Evolutionary conservation across 1,140 invertebrate genomes (phyloP).

Genomic region (Atta cephalotes): DNA sequence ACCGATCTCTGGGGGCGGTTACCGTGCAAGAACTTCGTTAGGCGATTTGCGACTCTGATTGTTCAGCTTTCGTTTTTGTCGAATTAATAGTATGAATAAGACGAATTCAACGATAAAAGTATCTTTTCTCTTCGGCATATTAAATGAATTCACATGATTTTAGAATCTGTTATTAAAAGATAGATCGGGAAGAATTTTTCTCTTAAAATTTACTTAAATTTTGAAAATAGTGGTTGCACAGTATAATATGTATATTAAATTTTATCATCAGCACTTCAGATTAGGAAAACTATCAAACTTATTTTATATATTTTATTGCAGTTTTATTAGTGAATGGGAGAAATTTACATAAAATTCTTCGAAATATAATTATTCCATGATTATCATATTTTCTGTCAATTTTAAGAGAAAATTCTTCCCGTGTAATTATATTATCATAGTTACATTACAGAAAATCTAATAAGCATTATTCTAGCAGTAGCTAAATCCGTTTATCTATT

Average conservation of each 20-base stretch:
- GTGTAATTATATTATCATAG: background rate
- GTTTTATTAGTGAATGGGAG: too few relatives aligned
- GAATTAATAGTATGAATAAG: slow-evolving; percentile 26
- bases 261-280: too few relatives aligned
- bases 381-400: too few relatives aligned
- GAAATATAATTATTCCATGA: too few relatives aligned
- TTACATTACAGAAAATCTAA: background rate
- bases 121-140: background rate
- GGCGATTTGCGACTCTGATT: slow-evolving; percentile 36
- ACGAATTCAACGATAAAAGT: slow-evolving; percentile 1
- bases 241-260: too few relatives aligned
- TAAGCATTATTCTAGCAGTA: background rate
- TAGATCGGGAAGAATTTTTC: too few relatives aligned
- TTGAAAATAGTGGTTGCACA: too few relatives aligned
- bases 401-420: too few relatives aligned
- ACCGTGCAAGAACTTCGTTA: slow-evolving; percentile 24
- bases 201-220: too few relatives aligned
- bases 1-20: slow-evolving; percentile 11
- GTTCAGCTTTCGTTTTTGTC: background rate
- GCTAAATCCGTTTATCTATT: background rate
- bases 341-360: too few relatives aligned
- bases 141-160: background rate
- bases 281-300: too few relatives aligned
- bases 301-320: too few relatives aligned
- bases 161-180: background rate